Base-by-base conservation (phyloP, 2,888 invertebrate genomes). In the Drosophila rubida region DNA sequence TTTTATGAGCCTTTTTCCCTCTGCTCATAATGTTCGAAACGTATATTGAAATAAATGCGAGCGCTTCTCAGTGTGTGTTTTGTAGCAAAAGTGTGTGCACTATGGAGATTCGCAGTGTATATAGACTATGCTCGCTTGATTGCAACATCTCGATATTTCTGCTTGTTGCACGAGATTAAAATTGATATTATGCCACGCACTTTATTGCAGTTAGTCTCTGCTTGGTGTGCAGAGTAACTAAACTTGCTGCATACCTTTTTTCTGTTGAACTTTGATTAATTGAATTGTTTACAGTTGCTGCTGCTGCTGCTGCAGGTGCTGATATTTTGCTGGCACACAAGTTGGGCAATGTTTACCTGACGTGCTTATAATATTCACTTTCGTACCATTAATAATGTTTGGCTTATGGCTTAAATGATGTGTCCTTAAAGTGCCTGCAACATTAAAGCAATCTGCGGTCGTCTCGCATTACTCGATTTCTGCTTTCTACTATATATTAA, bases 31-130 rank as follows among this genome's bases (percentile, higher is more conserved):
- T 81, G 81, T 63, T 70, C 61, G 59, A 58, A 62, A 65, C 58
- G 78, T 66, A 68, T 80, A 87, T 87, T 86, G 87, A 84, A 79
- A 87, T 87, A 84, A 84, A 87, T 86, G 82, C 61, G 69, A 42
- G 49, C 53, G 49, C 44, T 67, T 67, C 51, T 66, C 42, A 54
- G 7, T n/a, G 4, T 7, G 44, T 35, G 37, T 35, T 19, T 35
- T n/a, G n/a, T n/a, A n/a, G 42, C 19, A 16, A 23, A 51, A 25
- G 16, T 41, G 23, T 48, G 16, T 8, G 32, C 42, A 8, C 27
- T 49, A 22, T 39, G 44, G 25, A 37, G 69, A 58, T 62, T 62
- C 57, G 14, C 23, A 55, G 27, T 14, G 35, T 37, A 37, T 6
- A 37, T 7, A 13, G 7, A 37, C 35, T 13, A 13, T 37, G 13